A percentile compares a stretch with the other conserved stretches of the same genome.
Evolutionary conservation across 2,113 vertebrate species (phyloP).

Genomic region (Arothron firmamentum): DNA sequence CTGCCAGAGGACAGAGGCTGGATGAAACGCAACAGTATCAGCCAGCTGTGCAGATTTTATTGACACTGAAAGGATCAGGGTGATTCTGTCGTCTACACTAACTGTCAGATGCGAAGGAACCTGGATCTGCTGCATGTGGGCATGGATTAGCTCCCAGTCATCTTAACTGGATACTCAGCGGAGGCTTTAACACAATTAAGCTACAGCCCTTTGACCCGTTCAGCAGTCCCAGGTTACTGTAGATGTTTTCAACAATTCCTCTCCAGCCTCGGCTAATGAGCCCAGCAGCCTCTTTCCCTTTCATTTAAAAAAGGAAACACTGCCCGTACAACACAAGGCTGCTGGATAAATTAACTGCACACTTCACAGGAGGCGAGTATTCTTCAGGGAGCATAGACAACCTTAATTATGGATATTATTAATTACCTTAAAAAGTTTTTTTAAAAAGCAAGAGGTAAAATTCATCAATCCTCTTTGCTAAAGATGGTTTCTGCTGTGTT

Average conservation of each 20-base stretch:
- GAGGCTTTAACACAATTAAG: slow-evolving; percentile 37
- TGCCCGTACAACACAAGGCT: slow-evolving; percentile 22
- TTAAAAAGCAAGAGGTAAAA: slow-evolving; percentile 19
- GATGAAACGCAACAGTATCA: slow-evolving; percentile 35
- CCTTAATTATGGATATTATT: slow-evolving; percentile 69
- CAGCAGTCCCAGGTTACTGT: slow-evolving; percentile 45
- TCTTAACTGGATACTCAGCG: slow-evolving; percentile 30
- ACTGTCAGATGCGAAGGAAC: slow-evolving; percentile 41
- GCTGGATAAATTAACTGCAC: slow-evolving; percentile 60
- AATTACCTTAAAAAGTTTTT: slow-evolving; percentile 56
- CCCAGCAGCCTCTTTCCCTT: slow-evolving; percentile 45
- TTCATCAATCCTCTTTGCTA: slow-evolving; percentile 21
- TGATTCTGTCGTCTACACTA: slow-evolving; percentile 26
- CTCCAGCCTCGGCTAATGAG: slow-evolving; percentile 61
- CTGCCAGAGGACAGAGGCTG: slow-evolving; percentile 35
- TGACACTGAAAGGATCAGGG: slow-evolving; percentile 43
- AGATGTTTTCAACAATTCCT: slow-evolving; percentile 39
- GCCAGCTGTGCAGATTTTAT: slow-evolving; percentile 48
- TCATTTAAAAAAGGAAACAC: slow-evolving; percentile 59
- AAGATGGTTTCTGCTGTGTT: not conserved
- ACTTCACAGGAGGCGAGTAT: slow-evolving; percentile 55
- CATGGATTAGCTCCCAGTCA: slow-evolving; percentile 12
- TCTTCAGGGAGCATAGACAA: slow-evolving; percentile 55
- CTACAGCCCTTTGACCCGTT: slow-evolving; percentile 46
- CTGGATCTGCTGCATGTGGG: slow-evolving; percentile 17